Evolutionary conservation across 2,113 vertebrate genomes (phyloP).

Genomic region (Ceyx melanurus): DNA sequence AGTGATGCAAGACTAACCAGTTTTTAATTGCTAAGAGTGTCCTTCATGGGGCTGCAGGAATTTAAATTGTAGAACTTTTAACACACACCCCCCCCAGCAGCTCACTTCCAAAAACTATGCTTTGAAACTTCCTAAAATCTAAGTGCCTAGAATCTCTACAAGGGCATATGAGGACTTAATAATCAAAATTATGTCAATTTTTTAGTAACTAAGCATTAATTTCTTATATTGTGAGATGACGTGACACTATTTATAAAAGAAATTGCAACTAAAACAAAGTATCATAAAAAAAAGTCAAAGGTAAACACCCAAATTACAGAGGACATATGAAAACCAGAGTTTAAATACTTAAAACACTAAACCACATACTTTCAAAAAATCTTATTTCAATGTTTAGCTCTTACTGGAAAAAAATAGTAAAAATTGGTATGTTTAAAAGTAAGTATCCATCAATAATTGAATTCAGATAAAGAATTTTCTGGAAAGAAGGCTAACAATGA

Average conservation of each 20-base stretch:
- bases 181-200: neutral
- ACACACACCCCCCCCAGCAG: too few relatives aligned
- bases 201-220: neutral
- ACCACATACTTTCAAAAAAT: neutral
- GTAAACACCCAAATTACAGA: neutral
- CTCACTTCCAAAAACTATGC: fast-evolving
- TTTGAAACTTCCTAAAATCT: neutral
- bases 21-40: neutral
- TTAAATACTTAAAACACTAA: neutral
- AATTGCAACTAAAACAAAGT: neutral
- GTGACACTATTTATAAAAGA: neutral
- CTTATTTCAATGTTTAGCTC: neutral
- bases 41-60: neutral
- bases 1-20: neutral
- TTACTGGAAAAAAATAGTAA: neutral
- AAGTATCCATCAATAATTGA: neutral
- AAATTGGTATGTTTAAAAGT: neutral
- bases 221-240: neutral
- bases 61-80: neutral
- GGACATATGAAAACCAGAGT: neutral
- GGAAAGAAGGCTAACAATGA: neutral
- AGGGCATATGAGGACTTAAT: neutral
- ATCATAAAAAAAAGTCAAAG: neutral
- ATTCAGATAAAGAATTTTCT: neutral
- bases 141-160: neutral